These are phyloP conservation scores for Ctenochaetus hawaiiensis DNA, from an alignment of 2,797 vertebrate genomes.

Conservation along the genomic window DNA sequence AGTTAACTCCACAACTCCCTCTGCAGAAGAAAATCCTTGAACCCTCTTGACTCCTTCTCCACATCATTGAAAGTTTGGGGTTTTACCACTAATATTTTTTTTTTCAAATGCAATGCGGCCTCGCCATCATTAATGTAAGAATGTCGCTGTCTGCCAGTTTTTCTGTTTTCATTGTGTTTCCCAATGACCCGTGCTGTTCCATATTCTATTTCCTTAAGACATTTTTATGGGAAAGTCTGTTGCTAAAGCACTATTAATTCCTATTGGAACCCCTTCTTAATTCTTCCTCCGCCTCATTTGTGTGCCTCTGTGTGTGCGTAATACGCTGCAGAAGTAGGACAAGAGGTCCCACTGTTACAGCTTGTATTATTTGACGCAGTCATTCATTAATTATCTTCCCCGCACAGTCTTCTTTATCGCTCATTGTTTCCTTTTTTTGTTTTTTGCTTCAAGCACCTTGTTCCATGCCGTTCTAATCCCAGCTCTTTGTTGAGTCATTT, in stretches of 20 bases:
- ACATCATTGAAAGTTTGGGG: constrained; percentile 17
- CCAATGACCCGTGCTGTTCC: constrained; percentile 38
- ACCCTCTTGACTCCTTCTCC: constrained; percentile 6
- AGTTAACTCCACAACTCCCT: constrained; percentile 43
- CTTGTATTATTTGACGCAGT: constrained; percentile 72
- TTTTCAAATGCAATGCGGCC: constrained; percentile 15
- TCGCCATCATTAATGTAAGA: constrained; percentile 28
- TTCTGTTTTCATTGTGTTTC: constrained; percentile 43
- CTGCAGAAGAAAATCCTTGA: constrained; percentile 32
- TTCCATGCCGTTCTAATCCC: constrained; percentile 73
- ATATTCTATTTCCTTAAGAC: constrained; percentile 55
- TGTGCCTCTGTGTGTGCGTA: constrained; percentile 28
- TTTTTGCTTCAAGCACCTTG: constrained; percentile 75
- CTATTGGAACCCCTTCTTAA: constrained; percentile 53
- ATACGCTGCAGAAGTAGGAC: constrained; percentile 72
- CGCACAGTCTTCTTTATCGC: constrained; percentile 71
- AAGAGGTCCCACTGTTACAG: constrained; percentile 75
- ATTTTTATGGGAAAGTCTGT: constrained; percentile 57
- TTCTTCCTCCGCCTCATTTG: constrained; percentile 44
- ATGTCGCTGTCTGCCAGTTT: constrained; percentile 33
- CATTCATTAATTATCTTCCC: constrained; percentile 82
- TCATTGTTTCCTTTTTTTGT: constrained; percentile 70
- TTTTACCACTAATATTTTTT: constrained; percentile 23
- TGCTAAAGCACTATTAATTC: constrained; percentile 62
- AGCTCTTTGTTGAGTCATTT: constrained; percentile 75